phyloP scores from a whole-genome alignment of 2,113 vertebrate species.

The Bubo bubo region DNA sequence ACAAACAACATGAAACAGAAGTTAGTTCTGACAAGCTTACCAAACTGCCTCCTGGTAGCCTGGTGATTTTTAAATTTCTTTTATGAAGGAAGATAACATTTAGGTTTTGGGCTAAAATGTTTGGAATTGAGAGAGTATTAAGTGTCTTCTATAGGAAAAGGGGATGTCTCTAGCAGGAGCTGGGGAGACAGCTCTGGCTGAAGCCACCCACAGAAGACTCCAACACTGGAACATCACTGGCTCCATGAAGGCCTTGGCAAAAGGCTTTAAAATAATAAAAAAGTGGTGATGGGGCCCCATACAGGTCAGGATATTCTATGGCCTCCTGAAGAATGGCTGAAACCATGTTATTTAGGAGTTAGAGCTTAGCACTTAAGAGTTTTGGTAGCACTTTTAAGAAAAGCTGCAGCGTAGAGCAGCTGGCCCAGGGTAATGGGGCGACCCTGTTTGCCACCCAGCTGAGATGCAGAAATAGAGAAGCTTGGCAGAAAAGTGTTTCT shows the following conservation, averaged over 20 bases:
- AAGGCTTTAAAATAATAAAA: not conserved
- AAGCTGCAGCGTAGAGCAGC: not conserved
- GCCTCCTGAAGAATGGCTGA: not conserved
- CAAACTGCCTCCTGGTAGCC: not conserved
- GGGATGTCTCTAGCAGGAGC: not conserved
- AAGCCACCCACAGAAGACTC: not conserved
- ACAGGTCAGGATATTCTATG: not conserved
- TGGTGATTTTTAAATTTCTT: not conserved
- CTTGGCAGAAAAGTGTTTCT: not conserved
- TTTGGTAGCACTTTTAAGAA: not conserved
- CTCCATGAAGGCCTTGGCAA: not conserved
- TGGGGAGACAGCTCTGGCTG: not conserved
- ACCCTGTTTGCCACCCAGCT: not conserved
- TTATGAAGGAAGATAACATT: not conserved
- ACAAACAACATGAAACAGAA: not conserved
- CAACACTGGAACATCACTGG: not conserved
- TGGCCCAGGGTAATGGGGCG: not conserved
- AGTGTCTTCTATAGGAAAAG: not conserved
- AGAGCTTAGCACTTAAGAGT: not conserved
- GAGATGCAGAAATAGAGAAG: not conserved
- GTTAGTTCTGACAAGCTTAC: not conserved
- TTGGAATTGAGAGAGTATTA: not conserved
- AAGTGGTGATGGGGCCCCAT: accelerated
- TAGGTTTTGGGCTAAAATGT: not conserved
- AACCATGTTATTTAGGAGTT: not conserved